Conservation (phyloP, 2,888 invertebrate genomes). For the Shargacucullia verbasci region DNA sequence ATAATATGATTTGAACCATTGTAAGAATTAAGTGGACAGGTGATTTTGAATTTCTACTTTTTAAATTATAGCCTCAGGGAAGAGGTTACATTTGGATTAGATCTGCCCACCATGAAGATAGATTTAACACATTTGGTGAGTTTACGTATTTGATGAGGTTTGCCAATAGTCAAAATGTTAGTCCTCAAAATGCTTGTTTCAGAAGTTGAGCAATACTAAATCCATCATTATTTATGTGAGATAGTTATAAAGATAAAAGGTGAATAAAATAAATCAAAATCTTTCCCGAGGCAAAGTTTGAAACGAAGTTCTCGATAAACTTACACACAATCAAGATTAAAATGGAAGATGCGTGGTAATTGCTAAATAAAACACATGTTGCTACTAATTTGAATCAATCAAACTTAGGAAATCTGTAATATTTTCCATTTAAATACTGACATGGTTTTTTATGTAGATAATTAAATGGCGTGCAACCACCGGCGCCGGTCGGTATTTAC, state of each 20-base stretch:
- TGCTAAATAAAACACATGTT: not conserved
- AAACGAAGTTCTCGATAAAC: not conserved
- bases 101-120: not conserved
- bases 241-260: too few relatives aligned
- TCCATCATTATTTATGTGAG: too few relatives aligned
- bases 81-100: not conserved
- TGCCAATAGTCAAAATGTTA: too few relatives aligned
- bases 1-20: constrained; percentile 32
- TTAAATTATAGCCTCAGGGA: not conserved
- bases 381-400: constrained; percentile 20
- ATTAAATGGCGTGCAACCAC: constrained; percentile 37
- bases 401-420: constrained; percentile 34
- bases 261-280: too few relatives aligned
- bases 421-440: constrained; percentile 24
- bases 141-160: too few relatives aligned
- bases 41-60: constrained; percentile 14
- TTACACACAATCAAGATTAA: not conserved
- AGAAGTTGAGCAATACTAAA: too few relatives aligned
- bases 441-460: constrained; percentile 36
- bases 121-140: not conserved
- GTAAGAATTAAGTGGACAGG: constrained; percentile 3
- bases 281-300: too few relatives aligned
- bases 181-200: too few relatives aligned
- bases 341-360: constrained; percentile 1
- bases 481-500: constrained; percentile 27